Conservation (phyloP, 2,797 vertebrate genomes). For the Anomalospiza imberbis region DNA sequence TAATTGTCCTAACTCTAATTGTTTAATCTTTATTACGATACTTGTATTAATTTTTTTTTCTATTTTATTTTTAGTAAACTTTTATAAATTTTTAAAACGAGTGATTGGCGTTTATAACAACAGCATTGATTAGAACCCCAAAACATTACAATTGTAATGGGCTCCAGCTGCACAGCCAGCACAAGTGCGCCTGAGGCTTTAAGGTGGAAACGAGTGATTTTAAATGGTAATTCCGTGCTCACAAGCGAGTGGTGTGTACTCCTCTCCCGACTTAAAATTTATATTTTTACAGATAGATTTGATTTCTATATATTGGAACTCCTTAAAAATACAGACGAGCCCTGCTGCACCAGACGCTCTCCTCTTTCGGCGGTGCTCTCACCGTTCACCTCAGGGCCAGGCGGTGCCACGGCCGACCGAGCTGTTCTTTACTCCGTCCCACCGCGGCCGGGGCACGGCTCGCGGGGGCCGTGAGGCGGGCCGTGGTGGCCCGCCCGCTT, state of each 20-base stretch:
- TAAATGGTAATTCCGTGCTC: fast-evolving
- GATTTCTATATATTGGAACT: not conserved
- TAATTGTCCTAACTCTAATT: too few species aligned
- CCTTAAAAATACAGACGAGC: not conserved
- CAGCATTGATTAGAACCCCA: fast-evolving
- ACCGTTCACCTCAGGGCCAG: not conserved
- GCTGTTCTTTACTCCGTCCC: not conserved
- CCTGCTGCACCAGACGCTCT: fast-evolving
- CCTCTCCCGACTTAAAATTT: not conserved
- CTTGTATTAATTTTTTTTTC: too few species aligned
- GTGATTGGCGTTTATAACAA: too few species aligned
- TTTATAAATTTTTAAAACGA: too few species aligned
- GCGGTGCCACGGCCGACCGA: too few species aligned
- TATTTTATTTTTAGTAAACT: too few species aligned
- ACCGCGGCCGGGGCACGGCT: too few species aligned
- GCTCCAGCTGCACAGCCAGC: not conserved
- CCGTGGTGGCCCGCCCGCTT: not conserved
- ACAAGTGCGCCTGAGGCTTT: fast-evolving
- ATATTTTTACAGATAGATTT: fast-evolving
- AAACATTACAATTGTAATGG: fast-evolving
- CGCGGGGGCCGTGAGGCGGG: not conserved
- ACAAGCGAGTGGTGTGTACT: fast-evolving
- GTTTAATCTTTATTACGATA: too few species aligned
- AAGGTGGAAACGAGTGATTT: fast-evolving
- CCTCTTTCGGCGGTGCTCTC: not conserved